Percentiles rank a stretch among this genome's conserved stretches.
Conservation (phyloP, 2,888 invertebrate genomes). For the Platycnemis pennipes region DNA sequence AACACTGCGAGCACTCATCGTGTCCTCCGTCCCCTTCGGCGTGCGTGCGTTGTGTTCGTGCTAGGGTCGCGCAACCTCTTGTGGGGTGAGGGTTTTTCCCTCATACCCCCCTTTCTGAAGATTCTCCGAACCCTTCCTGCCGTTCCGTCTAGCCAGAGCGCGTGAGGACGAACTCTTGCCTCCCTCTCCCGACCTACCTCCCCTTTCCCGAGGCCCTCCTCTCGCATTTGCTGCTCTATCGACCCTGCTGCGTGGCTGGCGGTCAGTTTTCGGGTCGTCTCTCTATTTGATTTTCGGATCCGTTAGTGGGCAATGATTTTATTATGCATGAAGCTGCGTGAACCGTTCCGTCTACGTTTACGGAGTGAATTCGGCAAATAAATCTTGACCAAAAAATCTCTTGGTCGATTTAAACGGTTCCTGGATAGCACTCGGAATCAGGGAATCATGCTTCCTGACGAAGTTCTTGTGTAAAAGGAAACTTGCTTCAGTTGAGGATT, state of each 20-base stretch:
- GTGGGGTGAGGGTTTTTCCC: neutral
- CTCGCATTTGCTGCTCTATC: slow-evolving; percentile 39
- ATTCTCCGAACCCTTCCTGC: neutral
- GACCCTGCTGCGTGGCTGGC: slow-evolving; percentile 3
- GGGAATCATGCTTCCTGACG: too few species aligned
- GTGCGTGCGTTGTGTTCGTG: neutral
- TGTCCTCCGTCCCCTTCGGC: neutral
- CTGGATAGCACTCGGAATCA: too few species aligned
- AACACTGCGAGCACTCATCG: neutral
- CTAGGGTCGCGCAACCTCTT: neutral
- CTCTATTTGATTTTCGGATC: neutral
- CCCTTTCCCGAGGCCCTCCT: neutral
- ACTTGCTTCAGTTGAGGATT: too few species aligned
- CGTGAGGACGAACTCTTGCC: neutral
- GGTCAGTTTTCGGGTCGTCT: slow-evolving; percentile 16
- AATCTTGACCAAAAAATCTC: too few species aligned
- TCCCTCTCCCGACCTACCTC: neutral
- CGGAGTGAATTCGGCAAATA: too few species aligned
- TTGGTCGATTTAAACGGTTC: too few species aligned
- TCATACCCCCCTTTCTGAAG: neutral
- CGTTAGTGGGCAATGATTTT: neutral
- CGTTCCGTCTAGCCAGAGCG: slow-evolving; percentile 26
- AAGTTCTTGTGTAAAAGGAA: too few species aligned
- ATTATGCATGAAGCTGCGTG: neutral
- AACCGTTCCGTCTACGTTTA: too few species aligned